Percentiles rank a stretch among this genome's conserved stretches.
Conservation (phyloP, 2,797 vertebrate species). For the Chelidonichthys spinosus region DNA sequence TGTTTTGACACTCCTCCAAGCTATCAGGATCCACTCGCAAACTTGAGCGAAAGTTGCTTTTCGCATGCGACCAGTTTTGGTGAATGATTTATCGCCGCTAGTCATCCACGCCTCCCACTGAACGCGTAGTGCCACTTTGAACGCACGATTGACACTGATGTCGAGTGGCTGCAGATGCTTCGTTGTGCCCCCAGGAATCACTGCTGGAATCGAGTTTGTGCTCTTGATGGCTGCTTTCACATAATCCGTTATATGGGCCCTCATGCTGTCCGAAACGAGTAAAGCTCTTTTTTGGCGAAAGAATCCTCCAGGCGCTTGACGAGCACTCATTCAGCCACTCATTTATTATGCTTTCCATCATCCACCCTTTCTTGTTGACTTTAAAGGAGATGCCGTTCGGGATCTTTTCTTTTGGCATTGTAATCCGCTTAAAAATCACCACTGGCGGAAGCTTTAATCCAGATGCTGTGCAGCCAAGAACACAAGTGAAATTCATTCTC, state of each 20-base stretch:
- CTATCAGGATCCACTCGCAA: slow-evolving; percentile 20
- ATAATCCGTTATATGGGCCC: background rate
- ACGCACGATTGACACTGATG: slow-evolving; percentile 7
- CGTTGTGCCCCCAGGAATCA: slow-evolving; percentile 10
- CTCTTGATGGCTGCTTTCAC: slow-evolving; percentile 10
- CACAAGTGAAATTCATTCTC: background rate
- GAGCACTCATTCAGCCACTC: background rate
- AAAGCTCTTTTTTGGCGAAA: background rate
- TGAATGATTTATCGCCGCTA: slow-evolving; percentile 28
- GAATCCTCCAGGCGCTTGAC: background rate
- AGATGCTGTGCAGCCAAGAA: background rate
- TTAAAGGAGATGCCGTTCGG: background rate
- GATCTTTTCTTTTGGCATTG: background rate
- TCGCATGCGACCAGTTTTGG: slow-evolving; percentile 33
- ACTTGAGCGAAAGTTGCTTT: slow-evolving; percentile 33
- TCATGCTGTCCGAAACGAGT: background rate
- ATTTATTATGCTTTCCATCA: background rate
- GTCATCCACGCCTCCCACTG: slow-evolving; percentile 37
- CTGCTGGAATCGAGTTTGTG: slow-evolving; percentile 15
- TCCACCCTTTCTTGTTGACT: background rate
- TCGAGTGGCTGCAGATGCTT: background rate
- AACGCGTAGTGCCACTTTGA: background rate
- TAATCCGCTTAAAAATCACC: background rate
- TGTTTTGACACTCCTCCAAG: slow-evolving; percentile 21
- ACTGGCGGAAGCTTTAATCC: background rate